These are phyloP conservation scores for Hypocryptadius cinnamomeus DNA, from an alignment of 2,113 vertebrate species.

Conservation along the genomic window DNA sequence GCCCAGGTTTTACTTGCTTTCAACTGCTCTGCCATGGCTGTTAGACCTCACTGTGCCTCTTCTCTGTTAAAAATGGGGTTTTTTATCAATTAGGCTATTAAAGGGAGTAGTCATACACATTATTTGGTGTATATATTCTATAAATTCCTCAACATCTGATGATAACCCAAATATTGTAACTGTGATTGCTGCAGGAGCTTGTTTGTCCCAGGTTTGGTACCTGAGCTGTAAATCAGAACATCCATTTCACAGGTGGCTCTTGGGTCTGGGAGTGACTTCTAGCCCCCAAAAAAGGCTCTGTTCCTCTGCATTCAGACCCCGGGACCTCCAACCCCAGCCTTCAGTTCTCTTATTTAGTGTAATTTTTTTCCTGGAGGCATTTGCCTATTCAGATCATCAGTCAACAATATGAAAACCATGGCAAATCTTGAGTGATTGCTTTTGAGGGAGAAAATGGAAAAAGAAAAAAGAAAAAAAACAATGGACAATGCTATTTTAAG, in stretches of 20 bases:
- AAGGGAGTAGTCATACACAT: not conserved
- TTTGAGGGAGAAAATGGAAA: not conserved
- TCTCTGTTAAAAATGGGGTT: not conserved
- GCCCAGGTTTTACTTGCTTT: not conserved
- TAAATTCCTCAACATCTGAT: too few relatives aligned
- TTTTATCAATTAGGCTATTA: not conserved
- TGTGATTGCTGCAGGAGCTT: not conserved
- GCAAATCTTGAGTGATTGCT: not conserved
- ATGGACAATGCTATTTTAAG: constrained; percentile 6
- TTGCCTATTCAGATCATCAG: not conserved
- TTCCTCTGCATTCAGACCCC: not conserved
- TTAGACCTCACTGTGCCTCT: not conserved
- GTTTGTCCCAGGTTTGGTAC: not conserved
- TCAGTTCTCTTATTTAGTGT: not conserved
- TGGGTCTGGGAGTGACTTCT: not conserved
- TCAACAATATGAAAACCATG: not conserved
- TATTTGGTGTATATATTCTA: not conserved
- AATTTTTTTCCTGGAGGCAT: not conserved
- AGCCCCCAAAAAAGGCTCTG: not conserved
- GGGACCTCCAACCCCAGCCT: not conserved
- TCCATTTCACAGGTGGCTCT: not conserved
- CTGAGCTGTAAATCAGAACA: not conserved
- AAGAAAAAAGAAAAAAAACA: rapidly evolving
- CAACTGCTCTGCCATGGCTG: not conserved
- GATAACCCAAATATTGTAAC: not conserved